These are phyloP conservation scores for Pangasius krempfi DNA, from an alignment of 2,797 vertebrate species.

Conservation along the genomic window DNA sequence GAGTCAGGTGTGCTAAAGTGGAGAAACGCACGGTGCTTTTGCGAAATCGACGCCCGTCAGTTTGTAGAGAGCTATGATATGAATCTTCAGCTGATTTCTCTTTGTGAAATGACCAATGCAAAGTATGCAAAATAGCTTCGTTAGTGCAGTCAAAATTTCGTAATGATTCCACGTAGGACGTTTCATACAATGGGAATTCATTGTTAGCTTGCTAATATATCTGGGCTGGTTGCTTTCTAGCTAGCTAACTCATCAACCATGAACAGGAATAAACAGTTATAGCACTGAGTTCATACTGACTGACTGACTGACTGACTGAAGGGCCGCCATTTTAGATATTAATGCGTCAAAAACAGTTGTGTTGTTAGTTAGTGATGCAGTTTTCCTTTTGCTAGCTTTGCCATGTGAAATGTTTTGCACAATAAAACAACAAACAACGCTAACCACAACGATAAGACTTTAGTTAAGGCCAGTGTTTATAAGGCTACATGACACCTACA, in stretches of 20 bases:
- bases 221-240: not conserved
- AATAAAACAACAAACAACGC: no score
- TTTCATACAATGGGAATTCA: not conserved
- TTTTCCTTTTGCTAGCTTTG: no score
- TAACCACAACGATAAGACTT: no score
- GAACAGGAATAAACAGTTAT: not conserved
- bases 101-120: not conserved
- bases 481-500: not conserved
- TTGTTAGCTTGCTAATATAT: not conserved
- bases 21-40: not conserved
- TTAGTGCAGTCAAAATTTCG: not conserved
- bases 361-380: no score
- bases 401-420: no score
- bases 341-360: not conserved
- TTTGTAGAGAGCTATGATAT: not conserved
- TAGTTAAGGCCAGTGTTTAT: no score
- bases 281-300: no score
- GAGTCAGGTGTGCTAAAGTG: not conserved
- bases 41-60: not conserved
- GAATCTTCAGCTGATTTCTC: not conserved
- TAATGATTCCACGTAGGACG: not conserved
- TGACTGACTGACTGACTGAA: not conserved
- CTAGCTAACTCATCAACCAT: not conserved
- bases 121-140: not conserved
- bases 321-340: not conserved